Evolutionary conservation across 2,888 invertebrate genomes (phyloP), one percentile per base, ranked within the genome.

Genomic region (Hyalella azteca): DNA sequence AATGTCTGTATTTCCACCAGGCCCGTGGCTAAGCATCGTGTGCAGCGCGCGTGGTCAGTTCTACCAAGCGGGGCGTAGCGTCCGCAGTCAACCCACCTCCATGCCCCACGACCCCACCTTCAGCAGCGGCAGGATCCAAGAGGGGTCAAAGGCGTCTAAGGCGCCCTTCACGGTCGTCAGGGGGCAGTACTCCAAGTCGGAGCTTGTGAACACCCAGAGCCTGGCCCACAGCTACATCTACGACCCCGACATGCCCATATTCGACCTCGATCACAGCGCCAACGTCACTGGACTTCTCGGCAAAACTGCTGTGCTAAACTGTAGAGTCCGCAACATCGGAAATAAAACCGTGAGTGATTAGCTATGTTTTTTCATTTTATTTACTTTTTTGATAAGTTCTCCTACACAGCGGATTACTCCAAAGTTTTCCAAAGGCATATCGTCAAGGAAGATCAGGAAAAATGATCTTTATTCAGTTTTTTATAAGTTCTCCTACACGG

Each of bases 301-400:
- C 22, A 82, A 82, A 78, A 82, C 82, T 19, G 82, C 80, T 15
- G 75, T 82, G 15, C 79, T 82, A 19, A 82, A 82, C 77, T 82
- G 82, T 32, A 22, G 82, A 73, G 82, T 82, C 15, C 80, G 79
- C 41, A 82, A 82, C 50, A 80, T 80, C 29, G 82, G 82, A 15
- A 82, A 82, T 48, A 78, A 54, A 15, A 82, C 82, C 66, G 82
- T 82, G 41, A 80, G 82, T 79, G 19, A 32, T 39, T n/a, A n/a
- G n/a, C n/a, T n/a, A n/a, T n/a, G n/a, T n/a, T n/a, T n/a, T n/a
- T n/a, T n/a, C n/a, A n/a, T n/a, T n/a, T n/a, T n/a, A n/a, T n/a
- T n/a, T n/a, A n/a, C n/a, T n/a, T n/a, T n/a, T n/a, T n/a, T n/a
- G n/a, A n/a, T n/a, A n/a, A n/a, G n/a, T n/a, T n/a, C n/a, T n/a